Evolutionary conservation across 2,888 invertebrate genomes (phyloP), one percentile per base, ranked within the genome.

Genomic region (Drosophila atroscutellata): DNA sequence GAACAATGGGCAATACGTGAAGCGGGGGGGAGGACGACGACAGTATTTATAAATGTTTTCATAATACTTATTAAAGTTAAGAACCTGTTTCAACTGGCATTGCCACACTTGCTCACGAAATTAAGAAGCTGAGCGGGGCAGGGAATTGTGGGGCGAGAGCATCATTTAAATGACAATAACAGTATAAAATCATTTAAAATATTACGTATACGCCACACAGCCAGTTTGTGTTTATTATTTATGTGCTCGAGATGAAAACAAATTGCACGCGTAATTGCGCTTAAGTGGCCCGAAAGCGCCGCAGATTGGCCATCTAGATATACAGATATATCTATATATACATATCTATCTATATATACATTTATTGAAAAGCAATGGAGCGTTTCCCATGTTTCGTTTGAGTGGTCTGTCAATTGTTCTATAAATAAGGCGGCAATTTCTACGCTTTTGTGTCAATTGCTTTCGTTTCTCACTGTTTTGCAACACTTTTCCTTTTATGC

Each of bases 241-340:
- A 78, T 79, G 68, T 56, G 66, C 55, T 65, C 70, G 69, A 80
- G 80, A 86, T 86, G 85, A 71, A 86, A 86, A 86, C 81, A 86
- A 86, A 86, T 86, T 88, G 86, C 77, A 80, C 36, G 60, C 84
- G 84, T 85, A 85, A 85, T 85, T 85, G 89, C 59, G 84, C 82
- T 85, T 81, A 85, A 85, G 85, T 85, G 85, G 82, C 73, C 77
- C 77, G 73, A 80, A 83, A 81, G 69, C 58, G 71, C 30, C 55
- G n/a, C 56, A 30, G 57, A 52, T 37, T 49, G 54, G 36, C 28
- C 26, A 28, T 13, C 36, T 55, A 54, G 11, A 54, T 34, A 30
- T 7, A 30, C 36, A 8, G 39, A 39, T 20, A 20, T 45, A 20
- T 20, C 11, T 28, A 0, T 18, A 2, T 11, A 4, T 54, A 18